These are phyloP conservation scores for Ophiothrix spiculata DNA, from an alignment of 35 echinoderm and acorn worm genomes.

Conservation along the genomic window DNA sequence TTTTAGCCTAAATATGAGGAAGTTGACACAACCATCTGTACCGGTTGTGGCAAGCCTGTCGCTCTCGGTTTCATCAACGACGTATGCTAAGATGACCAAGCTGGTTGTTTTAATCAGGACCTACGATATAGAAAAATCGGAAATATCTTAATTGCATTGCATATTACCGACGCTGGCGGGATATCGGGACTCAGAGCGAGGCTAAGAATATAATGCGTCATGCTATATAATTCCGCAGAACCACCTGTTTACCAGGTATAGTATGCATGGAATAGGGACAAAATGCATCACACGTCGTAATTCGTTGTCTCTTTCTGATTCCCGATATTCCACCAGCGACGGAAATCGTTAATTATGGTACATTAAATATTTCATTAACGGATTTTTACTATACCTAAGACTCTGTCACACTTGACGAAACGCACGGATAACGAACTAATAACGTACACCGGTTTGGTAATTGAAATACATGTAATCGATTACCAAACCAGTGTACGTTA, in stretches of 20 bases:
- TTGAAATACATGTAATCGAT: too few species aligned
- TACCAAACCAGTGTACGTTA: too few species aligned
- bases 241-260: background rate
- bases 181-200: background rate
- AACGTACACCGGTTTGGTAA: too few species aligned
- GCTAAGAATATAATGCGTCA: background rate
- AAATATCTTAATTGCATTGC: too few species aligned
- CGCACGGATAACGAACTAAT: too few species aligned
- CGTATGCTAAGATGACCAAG: slow-evolving; percentile 66
- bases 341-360: too few species aligned
- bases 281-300: background rate
- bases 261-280: background rate
- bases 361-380: too few species aligned
- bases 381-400: too few species aligned
- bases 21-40: slow-evolving; percentile 49
- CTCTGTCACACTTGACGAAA: too few species aligned
- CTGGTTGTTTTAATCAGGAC: slow-evolving; percentile 69
- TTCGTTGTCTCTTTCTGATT: too few species aligned
- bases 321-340: too few species aligned
- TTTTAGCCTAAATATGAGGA: slow-evolving; percentile 69
- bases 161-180: too few species aligned
- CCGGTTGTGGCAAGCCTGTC: slow-evolving; percentile 44
- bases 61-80: slow-evolving; percentile 72
- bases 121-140: slow-evolving; percentile 30
- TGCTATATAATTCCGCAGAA: background rate